Evolutionary conservation across 2,797 vertebrate genomes (phyloP).

Genomic region (Cuniculus paca): DNA sequence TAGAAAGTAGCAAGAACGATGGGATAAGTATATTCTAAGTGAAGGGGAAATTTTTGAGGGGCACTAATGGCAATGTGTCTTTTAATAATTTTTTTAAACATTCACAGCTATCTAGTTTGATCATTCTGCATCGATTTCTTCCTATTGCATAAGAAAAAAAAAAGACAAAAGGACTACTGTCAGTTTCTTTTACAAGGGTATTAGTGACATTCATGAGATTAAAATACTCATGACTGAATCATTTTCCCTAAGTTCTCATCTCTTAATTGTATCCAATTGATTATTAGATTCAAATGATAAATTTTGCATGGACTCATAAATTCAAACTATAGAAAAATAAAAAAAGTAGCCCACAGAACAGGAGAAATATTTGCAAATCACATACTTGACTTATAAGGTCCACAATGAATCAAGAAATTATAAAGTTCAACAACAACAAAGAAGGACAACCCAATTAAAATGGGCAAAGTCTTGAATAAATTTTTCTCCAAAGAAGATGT

Average conservation of each 20-base stretch:
- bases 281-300: neutral
- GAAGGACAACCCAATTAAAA: neutral
- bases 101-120: neutral
- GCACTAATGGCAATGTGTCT: neutral
- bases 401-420: neutral
- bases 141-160: neutral
- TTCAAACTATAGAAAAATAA: neutral
- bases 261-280: neutral
- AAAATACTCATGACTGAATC: neutral
- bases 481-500: neutral
- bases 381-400: neutral
- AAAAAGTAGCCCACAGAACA: neutral
- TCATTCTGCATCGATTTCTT: neutral
- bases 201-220: neutral
- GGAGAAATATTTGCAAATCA: neutral
- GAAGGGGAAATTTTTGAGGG: neutral
- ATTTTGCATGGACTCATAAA: neutral
- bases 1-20: neutral
- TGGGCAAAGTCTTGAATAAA: neutral
- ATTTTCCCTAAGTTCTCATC: neutral
- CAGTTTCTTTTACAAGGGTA: neutral
- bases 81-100: neutral
- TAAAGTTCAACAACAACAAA: neutral
- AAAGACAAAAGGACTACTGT: neutral
- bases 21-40: neutral